Evolutionary conservation across 2,113 vertebrate species (phyloP).

Genomic region (Toxostoma redivivum): DNA sequence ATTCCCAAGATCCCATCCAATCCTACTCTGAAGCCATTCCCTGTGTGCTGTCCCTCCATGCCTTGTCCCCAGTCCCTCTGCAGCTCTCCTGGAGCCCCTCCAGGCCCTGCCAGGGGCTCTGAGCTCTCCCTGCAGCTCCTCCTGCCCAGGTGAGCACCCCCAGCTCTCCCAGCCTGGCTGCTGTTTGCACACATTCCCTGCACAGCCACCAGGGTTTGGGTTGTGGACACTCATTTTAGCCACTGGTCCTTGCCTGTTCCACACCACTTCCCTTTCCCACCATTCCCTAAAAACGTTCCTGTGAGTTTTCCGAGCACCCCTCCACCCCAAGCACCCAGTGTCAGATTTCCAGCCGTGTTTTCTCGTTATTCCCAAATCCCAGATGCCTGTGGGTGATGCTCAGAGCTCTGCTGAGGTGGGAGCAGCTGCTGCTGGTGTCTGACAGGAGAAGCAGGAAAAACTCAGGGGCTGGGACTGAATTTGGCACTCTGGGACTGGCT

Average conservation of each 20-base stretch:
- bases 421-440: background rate
- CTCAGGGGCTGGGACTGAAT: rapidly evolving
- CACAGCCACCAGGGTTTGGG: background rate
- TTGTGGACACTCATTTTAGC: background rate
- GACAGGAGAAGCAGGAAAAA: rapidly evolving
- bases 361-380: rapidly evolving
- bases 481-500: background rate
- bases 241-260: background rate
- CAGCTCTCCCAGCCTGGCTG: background rate
- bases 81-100: background rate
- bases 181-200: background rate
- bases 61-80: background rate
- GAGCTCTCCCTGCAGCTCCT: background rate
- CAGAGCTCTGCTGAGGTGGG: background rate
- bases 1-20: too few relatives aligned
- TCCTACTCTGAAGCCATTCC: background rate
- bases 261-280: background rate
- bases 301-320: background rate
- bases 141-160: background rate
- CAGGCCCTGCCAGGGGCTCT: background rate
- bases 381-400: rapidly evolving
- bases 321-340: background rate
- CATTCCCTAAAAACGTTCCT: background rate
- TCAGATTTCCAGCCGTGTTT: rapidly evolving
- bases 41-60: rapidly evolving